Percentiles rank a stretch among this genome's conserved stretches.
Conservation (phyloP, 2,888 invertebrate genomes). For the Drosophila maculinotata region DNA sequence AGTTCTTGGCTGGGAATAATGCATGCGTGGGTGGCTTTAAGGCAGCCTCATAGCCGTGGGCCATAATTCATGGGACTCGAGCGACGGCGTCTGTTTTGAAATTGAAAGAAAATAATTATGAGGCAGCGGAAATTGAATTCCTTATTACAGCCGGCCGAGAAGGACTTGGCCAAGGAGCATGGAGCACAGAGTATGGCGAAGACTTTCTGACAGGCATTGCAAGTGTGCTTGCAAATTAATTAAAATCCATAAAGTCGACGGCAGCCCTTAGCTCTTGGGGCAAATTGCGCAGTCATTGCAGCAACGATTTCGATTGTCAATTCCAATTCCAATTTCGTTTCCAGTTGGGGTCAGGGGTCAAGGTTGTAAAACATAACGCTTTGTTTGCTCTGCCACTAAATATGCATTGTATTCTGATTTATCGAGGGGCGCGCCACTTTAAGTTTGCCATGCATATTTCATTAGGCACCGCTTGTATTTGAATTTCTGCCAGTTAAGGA, state of each 20-base stretch:
- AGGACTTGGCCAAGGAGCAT: slow-evolving; percentile 6
- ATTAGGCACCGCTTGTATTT: slow-evolving; percentile 42
- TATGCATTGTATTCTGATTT: slow-evolving; percentile 74
- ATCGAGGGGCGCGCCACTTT: slow-evolving; percentile 60
- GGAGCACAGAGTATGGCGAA: background rate
- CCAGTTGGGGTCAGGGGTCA: slow-evolving; percentile 59
- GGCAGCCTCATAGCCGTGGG: slow-evolving; percentile 54
- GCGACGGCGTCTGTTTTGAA: slow-evolving; percentile 70
- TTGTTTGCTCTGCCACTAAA: slow-evolving; percentile 50
- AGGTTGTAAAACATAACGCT: slow-evolving; percentile 45
- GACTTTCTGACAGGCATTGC: slow-evolving; percentile 14
- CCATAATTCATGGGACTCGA: slow-evolving; percentile 66
- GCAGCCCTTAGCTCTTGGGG: slow-evolving; percentile 20
- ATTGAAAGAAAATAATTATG: slow-evolving; percentile 81
- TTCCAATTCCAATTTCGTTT: slow-evolving; percentile 14
- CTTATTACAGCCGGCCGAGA: slow-evolving; percentile 67
- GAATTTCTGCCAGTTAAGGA: slow-evolving; percentile 8
- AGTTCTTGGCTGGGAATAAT: slow-evolving; percentile 39
- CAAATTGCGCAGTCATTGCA: slow-evolving; percentile 45
- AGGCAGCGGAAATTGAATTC: slow-evolving; percentile 79
- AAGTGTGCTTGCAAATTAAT: slow-evolving; percentile 71
- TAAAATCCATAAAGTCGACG: slow-evolving; percentile 71
- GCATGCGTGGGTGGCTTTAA: slow-evolving; percentile 67
- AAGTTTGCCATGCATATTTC: slow-evolving; percentile 64
- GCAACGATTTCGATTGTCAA: slow-evolving; percentile 22